Conservation (phyloP, 2,888 invertebrate species). For the Allolobophora icterica region DNA sequence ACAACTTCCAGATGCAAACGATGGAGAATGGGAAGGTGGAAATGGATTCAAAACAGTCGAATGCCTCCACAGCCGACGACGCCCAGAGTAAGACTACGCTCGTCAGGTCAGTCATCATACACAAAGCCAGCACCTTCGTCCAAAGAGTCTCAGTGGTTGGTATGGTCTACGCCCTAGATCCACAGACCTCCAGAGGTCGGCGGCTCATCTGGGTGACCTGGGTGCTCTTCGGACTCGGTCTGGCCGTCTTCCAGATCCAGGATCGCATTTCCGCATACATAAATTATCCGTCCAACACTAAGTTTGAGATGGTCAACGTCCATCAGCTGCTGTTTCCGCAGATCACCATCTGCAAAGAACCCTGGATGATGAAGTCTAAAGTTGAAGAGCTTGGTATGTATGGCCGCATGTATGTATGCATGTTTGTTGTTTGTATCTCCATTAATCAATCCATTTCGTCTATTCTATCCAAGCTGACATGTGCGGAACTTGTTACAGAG, state of each 20-base stretch:
- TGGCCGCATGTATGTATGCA: no score
- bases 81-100: background rate
- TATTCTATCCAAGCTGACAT: no score
- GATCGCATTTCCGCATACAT: slow-evolving; percentile 33
- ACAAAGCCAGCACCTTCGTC: background rate
- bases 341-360: slow-evolving; percentile 35
- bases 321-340: slow-evolving; percentile 8
- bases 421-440: background rate
- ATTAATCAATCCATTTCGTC: no score
- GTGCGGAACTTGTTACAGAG: no score
- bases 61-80: background rate
- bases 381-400: slow-evolving; percentile 29
- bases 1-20: no score
- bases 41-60: background rate
- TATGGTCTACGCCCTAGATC: background rate
- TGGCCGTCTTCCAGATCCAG: slow-evolving; percentile 33
- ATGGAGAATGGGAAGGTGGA: background rate
- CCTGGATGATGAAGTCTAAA: slow-evolving; percentile 28
- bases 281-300: slow-evolving; percentile 29
- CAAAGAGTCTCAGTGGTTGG: background rate
- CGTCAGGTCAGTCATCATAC: background rate
- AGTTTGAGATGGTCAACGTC: slow-evolving; percentile 28
- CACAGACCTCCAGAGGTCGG: background rate
- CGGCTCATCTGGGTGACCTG: slow-evolving; percentile 30
- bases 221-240: slow-evolving; percentile 24